phyloP scores from a whole-genome alignment of 2,888 invertebrate genomes.

The Achlya flavicornis region DNA sequence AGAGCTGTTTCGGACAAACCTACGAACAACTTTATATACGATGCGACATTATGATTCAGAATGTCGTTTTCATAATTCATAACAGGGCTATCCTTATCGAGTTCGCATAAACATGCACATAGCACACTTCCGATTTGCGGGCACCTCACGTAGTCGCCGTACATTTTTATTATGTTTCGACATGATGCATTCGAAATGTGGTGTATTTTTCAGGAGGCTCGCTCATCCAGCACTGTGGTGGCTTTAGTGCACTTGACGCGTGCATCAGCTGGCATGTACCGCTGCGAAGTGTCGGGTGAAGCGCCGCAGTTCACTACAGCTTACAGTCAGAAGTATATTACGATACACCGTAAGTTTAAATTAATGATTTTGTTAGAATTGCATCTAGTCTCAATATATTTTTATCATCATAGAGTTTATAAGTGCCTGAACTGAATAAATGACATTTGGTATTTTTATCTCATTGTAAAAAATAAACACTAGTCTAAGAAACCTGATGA shows the following conservation, averaged over 20 bases:
- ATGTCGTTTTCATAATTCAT: not conserved
- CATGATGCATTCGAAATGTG: conserved; percentile 5
- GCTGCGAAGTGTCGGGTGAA: conserved; percentile 83
- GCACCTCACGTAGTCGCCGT: conserved; percentile 3
- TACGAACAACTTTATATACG: no score
- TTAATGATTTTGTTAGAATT: not conserved
- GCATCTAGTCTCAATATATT: no score
- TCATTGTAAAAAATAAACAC: no score
- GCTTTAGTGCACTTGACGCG: conserved; percentile 73
- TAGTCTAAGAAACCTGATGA: no score
- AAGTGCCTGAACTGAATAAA: no score
- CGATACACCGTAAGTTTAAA: conserved; percentile 73
- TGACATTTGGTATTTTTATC: no score
- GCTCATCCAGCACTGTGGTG: conserved; percentile 49
- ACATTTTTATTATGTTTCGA: conserved; percentile 2
- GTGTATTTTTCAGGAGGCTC: conserved; percentile 8
- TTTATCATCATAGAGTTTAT: no score
- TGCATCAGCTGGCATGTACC: conserved; percentile 78
- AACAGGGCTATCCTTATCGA: not conserved
- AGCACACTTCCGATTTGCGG: not conserved
- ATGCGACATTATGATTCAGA: not conserved
- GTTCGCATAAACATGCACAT: conserved; percentile 5
- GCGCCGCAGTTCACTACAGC: conserved; percentile 78
- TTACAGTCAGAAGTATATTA: conserved; percentile 65
- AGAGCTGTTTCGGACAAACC: no score